A percentile compares a stretch with the other conserved stretches of the same genome.
These are phyloP conservation scores for Esox lucius DNA, from an alignment of 2,797 vertebrate species.

Conservation along the genomic window DNA sequence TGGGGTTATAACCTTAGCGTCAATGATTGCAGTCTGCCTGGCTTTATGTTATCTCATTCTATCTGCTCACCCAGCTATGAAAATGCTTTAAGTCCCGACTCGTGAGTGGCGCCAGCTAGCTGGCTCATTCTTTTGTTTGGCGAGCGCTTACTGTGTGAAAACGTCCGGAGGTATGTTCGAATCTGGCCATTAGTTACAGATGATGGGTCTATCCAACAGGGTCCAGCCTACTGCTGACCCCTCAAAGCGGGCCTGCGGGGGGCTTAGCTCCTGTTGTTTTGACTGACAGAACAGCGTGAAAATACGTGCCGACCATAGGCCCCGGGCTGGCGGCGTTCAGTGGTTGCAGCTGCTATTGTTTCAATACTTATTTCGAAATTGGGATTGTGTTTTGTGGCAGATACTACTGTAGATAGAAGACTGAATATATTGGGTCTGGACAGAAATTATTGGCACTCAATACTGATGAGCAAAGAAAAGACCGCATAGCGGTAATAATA, in stretches of 20 bases:
- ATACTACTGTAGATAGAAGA: not conserved
- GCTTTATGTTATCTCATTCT: slow-evolving; percentile 75
- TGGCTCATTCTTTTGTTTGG: slow-evolving; percentile 69
- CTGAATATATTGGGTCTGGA: not conserved
- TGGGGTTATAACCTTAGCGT: slow-evolving; percentile 35
- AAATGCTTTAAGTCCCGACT: slow-evolving; percentile 75
- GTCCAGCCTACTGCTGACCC: slow-evolving; percentile 44
- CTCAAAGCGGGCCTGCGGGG: slow-evolving; percentile 7
- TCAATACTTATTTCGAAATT: not conserved
- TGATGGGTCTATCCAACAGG: slow-evolving; percentile 45
- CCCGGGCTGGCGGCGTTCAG: not conserved
- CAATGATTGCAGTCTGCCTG: slow-evolving; percentile 39
- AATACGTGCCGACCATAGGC: slow-evolving; percentile 1
- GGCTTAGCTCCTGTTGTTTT: slow-evolving; percentile 16
- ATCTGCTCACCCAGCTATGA: slow-evolving; percentile 77
- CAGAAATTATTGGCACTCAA: too few species aligned
- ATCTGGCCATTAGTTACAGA: slow-evolving; percentile 67
- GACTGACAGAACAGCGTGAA: slow-evolving; percentile 17
- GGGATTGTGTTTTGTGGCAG: not conserved
- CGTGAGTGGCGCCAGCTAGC: slow-evolving; percentile 63
- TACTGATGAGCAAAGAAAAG: too few species aligned
- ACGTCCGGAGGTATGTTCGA: slow-evolving; percentile 63
- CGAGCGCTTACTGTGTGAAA: slow-evolving; percentile 66
- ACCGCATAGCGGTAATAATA: too few species aligned
- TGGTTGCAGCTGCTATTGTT: slow-evolving; percentile 17